phyloP scores from a whole-genome alignment of 2,888 invertebrate genomes.

The Uropetala carovei region DNA sequence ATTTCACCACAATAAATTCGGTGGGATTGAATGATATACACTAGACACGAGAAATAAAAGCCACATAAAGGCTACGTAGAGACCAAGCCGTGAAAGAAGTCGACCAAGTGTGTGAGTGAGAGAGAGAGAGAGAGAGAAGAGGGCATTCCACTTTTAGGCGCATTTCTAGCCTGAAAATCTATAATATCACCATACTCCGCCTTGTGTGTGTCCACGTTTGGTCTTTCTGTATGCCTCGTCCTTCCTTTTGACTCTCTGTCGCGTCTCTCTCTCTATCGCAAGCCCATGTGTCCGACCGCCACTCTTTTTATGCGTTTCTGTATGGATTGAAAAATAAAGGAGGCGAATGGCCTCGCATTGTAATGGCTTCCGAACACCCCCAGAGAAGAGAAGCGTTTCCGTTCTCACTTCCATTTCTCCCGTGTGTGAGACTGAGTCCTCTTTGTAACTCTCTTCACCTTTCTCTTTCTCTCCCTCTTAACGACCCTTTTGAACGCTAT shows the following conservation, averaged over 20 bases:
- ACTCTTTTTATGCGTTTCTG: background rate
- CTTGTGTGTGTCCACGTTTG: background rate
- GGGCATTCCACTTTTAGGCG: background rate
- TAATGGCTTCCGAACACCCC: background rate
- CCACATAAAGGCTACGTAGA: no score
- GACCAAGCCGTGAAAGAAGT: background rate
- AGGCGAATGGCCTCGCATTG: background rate
- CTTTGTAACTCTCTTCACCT: no score
- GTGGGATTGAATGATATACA: no score
- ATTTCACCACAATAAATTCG: no score
- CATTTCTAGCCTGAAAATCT: background rate
- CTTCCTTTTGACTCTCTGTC: background rate
- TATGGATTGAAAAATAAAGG: background rate
- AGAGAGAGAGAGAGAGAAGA: constrained; percentile 24
- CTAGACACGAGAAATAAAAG: no score
- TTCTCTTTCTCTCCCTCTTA: no score
- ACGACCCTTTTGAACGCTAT: no score
- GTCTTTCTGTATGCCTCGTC: background rate
- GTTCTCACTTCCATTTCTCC: no score
- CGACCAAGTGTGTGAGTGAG: background rate
- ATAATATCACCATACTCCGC: background rate
- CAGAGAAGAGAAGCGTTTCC: background rate
- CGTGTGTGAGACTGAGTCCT: no score
- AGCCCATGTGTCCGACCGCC: background rate
- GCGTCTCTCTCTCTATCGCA: background rate